A percentile compares a stretch with the other conserved stretches of the same genome.
These are phyloP conservation scores for Notothenia rossii DNA, from an alignment of 2,113 vertebrate genomes.

Conservation along the genomic window DNA sequence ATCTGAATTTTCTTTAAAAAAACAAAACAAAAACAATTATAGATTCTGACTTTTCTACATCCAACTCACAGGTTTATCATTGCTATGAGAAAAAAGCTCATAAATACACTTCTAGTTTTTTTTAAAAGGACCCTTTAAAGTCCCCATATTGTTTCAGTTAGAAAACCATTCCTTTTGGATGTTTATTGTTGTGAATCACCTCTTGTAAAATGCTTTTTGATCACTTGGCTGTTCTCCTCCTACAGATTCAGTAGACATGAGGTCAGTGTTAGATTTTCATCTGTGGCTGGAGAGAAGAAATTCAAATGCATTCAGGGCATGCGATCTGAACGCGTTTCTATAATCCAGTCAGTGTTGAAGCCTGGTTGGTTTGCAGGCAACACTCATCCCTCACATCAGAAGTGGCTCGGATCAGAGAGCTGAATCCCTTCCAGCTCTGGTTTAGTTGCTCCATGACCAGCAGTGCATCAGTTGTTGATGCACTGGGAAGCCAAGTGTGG, in stretches of 20 bases:
- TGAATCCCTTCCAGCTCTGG: constrained; percentile 25
- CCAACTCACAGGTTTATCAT: no score
- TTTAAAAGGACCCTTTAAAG: constrained; percentile 20
- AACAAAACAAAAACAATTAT: no score
- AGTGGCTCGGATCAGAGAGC: constrained; percentile 25
- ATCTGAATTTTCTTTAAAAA: no score
- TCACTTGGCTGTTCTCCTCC: constrained; percentile 50
- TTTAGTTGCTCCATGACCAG: constrained; percentile 48
- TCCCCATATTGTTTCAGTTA: constrained; percentile 53
- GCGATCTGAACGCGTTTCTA: neutral
- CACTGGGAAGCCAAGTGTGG: constrained; percentile 36
- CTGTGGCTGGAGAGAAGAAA: constrained; percentile 24
- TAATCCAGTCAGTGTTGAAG: constrained; percentile 31
- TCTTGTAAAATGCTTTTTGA: constrained; percentile 56
- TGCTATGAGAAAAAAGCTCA: neutral
- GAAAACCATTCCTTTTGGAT: constrained; percentile 32
- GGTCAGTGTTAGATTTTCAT: constrained; percentile 34
- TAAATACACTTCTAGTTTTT: constrained; percentile 26
- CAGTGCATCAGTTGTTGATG: constrained; percentile 41
- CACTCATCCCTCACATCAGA: constrained; percentile 38
- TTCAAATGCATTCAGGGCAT: constrained; percentile 36
- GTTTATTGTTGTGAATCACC: constrained; percentile 64
- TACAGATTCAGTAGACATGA: constrained; percentile 34
- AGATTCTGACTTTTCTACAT: no score
- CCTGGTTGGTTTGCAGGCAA: constrained; percentile 18